phyloP scores from a whole-genome alignment of 2,888 invertebrate genomes.

The Colostygia pectinataria region DNA sequence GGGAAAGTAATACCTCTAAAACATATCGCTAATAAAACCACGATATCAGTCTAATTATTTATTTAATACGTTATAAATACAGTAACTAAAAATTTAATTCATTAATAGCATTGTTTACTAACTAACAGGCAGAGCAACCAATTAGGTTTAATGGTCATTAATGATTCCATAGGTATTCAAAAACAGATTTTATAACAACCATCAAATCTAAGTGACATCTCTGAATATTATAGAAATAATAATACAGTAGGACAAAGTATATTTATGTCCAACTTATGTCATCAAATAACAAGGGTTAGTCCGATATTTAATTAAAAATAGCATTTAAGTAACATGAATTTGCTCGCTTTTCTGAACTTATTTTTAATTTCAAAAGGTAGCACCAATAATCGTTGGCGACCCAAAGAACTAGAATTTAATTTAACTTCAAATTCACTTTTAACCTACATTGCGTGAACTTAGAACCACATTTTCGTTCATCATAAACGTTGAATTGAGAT shows the following conservation, averaged over 20 bases:
- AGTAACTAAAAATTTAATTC: slow-evolving; percentile 31
- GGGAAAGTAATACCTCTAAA: slow-evolving; percentile 23
- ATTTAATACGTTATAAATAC: slow-evolving; percentile 46
- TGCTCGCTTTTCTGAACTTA: no score
- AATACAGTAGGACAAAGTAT: no score
- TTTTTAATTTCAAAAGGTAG: neutral
- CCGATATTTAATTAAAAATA: no score
- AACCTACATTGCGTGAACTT: slow-evolving; percentile 28
- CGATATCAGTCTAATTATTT: slow-evolving; percentile 48
- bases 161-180: neutral
- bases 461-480: slow-evolving; percentile 28
- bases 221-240: no score
- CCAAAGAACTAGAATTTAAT: slow-evolving; percentile 30
- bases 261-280: no score
- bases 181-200: no score
- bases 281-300: no score
- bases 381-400: slow-evolving; percentile 33
- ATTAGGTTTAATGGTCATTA: neutral
- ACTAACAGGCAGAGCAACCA: neutral
- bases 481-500: slow-evolving; percentile 13
- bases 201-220: no score
- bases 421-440: slow-evolving; percentile 34
- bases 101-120: neutral
- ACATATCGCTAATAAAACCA: slow-evolving; percentile 44
- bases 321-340: no score